Base-by-base conservation (phyloP, 2,888 invertebrate species). In the Altica lythri region DNA sequence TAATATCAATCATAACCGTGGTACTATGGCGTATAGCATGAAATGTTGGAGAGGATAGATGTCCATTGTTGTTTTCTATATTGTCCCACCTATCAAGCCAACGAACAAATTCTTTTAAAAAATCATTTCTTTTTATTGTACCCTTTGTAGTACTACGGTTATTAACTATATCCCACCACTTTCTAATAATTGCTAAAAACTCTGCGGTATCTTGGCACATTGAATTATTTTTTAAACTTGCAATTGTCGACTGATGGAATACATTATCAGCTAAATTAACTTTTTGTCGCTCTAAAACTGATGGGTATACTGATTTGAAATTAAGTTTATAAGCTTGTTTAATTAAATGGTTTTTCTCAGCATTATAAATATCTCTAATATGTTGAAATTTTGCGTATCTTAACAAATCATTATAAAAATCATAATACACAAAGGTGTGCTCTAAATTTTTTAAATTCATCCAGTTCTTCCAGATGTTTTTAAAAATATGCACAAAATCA, bases 1-100 rank as follows among this genome's bases (percentile, higher is more conserved):
- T n/a, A n/a, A n/a, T n/a, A n/a, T n/a, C n/a, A n/a, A n/a, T n/a
- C n/a, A n/a, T n/a, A n/a, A n/a, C n/a, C n/a, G n/a, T n/a, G n/a
- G n/a, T n/a, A n/a, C n/a, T n/a, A n/a, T n/a, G n/a, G n/a, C n/a
- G n/a, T n/a, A n/a, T n/a, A n/a, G n/a, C n/a, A n/a, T n/a, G n/a
- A n/a, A n/a, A n/a, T n/a, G n/a, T n/a, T n/a, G n/a, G n/a, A n/a
- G n/a, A n/a, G n/a, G n/a, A n/a, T n/a, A n/a, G n/a, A n/a, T n/a
- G n/a, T n/a, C n/a, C n/a, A n/a, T n/a, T n/a, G n/a, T n/a, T n/a
- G n/a, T n/a, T n/a, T n/a, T n/a, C n/a, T n/a, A 40, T n/a, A 4
- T 40, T 19, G 18, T 40, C 9, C 40, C 40, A 40, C 12, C 18
- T 40, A 40, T 40, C 40, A 2, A 40, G n/a, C 40, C 40, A 40